phyloP scores from a whole-genome alignment of 2,888 invertebrate genomes.

The Xylocampa areola region DNA sequence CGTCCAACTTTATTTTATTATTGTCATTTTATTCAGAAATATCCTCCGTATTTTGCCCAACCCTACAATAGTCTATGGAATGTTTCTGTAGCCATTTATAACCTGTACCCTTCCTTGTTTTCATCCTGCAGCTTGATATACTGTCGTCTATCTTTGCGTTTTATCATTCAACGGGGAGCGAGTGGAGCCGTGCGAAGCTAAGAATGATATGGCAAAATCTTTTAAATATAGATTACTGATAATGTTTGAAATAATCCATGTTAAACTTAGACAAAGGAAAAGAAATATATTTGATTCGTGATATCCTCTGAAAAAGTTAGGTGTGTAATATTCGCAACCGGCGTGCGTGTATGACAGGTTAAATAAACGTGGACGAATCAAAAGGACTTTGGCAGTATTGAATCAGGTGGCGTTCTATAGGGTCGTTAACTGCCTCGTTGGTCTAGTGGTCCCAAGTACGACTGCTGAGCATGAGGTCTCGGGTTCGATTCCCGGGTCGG shows the following conservation, averaged over 20 bases:
- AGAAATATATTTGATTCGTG: too few species aligned
- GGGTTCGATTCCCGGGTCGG: too few species aligned
- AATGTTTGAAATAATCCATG: background rate
- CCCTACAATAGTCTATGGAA: conserved; percentile 8
- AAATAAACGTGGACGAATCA: too few species aligned
- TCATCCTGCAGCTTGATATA: conserved; percentile 27
- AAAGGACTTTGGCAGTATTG: too few species aligned
- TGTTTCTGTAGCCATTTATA: conserved; percentile 30
- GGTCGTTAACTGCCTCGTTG: too few species aligned
- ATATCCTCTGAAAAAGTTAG: too few species aligned
- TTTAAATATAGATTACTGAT: background rate
- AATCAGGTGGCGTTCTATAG: too few species aligned
- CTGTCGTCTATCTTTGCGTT: conserved; percentile 11
- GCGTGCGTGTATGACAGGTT: too few species aligned
- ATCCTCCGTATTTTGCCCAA: background rate
- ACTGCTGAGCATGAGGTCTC: too few species aligned
- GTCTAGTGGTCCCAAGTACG: too few species aligned
- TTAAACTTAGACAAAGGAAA: background rate
- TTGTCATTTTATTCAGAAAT: background rate
- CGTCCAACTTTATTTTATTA: too few species aligned
- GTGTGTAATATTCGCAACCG: too few species aligned
- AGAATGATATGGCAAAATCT: background rate
- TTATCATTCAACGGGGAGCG: conserved; percentile 21
- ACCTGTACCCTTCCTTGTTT: conserved; percentile 21
- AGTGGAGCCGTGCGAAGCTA: background rate